These are phyloP conservation scores for Chrysolina haemoptera DNA, from an alignment of 2,888 invertebrate genomes.

Conservation along the genomic window DNA sequence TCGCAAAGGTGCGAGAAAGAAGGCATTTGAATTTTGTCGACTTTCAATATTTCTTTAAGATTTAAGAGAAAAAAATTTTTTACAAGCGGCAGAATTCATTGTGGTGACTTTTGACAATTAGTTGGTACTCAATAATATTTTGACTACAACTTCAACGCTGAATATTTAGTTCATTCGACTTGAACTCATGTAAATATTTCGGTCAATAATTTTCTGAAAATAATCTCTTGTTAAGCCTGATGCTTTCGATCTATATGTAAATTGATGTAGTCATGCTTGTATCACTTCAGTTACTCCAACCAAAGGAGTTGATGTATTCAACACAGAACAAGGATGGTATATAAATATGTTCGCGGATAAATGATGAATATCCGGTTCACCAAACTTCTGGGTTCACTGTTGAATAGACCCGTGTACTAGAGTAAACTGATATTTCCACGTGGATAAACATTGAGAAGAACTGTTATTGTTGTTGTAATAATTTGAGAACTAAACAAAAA, in stretches of 20 bases:
- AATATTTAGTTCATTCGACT: no score
- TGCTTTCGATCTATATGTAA: neutral
- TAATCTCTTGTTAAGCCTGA: no score
- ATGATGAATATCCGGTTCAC: constrained; percentile 1
- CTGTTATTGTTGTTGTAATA: neutral
- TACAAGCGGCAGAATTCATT: no score
- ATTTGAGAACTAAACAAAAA: neutral
- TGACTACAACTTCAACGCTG: no score
- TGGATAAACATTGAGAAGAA: neutral
- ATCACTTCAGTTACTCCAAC: neutral
- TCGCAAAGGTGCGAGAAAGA: no score
- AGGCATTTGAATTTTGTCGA: no score
- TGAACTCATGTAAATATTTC: neutral
- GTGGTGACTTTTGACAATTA: no score
- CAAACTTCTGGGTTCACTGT: neutral
- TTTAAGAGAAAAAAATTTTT: no score
- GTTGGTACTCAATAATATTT: no score
- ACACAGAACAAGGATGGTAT: constrained; percentile 10
- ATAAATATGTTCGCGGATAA: constrained; percentile 3
- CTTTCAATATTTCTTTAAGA: no score
- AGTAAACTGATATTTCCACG: neutral
- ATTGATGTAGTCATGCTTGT: neutral
- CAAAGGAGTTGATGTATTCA: neutral
- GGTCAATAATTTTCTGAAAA: neutral
- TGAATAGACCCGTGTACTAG: neutral